phyloP scores from a whole-genome alignment of 2,113 vertebrate species.

The Saguinus imperator region DNA sequence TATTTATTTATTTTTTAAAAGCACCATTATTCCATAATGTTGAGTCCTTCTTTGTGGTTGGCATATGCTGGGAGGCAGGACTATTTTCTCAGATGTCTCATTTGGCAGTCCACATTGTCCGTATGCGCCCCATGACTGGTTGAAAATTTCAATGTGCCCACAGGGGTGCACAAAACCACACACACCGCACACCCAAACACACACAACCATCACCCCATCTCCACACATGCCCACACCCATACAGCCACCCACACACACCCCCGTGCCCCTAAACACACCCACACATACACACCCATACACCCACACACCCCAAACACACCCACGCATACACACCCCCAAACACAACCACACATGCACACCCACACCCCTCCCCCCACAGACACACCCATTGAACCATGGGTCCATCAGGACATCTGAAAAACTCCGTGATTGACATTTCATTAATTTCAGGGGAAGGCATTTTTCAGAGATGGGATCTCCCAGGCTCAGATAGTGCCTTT shows the following conservation, averaged over 20 bases:
- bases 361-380: neutral
- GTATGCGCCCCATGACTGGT: neutral
- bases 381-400: neutral
- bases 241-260: neutral
- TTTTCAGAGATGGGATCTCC: conserved; percentile 11
- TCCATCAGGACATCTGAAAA: conserved; percentile 5
- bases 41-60: neutral
- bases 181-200: fast-evolving
- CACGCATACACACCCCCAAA: neutral
- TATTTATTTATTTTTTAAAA: neutral
- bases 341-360: neutral
- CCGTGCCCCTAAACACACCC: neutral
- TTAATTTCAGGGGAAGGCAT: conserved; percentile 9
- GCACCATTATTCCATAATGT: neutral
- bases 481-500: neutral
- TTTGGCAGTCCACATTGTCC: neutral
- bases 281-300: too few species aligned
- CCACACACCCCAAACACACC: neutral
- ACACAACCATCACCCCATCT: neutral
- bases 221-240: neutral
- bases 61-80: neutral
- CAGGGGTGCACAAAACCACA: neutral
- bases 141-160: neutral
- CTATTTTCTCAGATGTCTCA: neutral
- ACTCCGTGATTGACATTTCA: conserved; percentile 60